Percentiles rank a stretch among this genome's conserved stretches.
phyloP scores from a whole-genome alignment of 2,888 invertebrate genomes.

The Idaea dimidiata region DNA sequence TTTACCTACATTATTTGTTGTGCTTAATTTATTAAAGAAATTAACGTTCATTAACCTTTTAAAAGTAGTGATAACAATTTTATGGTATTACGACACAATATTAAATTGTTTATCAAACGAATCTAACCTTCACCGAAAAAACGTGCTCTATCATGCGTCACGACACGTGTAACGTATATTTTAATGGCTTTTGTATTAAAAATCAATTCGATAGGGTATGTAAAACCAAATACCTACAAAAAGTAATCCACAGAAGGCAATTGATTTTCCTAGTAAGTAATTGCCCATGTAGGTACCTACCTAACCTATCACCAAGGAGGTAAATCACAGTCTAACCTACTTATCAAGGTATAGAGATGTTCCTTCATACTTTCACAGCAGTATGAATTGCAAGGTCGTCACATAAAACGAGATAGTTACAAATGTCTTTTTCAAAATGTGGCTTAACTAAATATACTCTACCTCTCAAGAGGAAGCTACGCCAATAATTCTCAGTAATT shows the following conservation, averaged over 20 bases:
- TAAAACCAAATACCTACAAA: not conserved
- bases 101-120: constrained; percentile 17
- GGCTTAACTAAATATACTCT: too few species aligned
- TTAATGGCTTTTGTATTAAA: not conserved
- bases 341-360: too few species aligned
- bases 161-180: not conserved
- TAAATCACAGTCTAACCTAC: too few species aligned
- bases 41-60: not conserved
- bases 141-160: constrained; percentile 16
- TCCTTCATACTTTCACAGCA: too few species aligned
- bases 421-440: too few species aligned
- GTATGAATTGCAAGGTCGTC: too few species aligned
- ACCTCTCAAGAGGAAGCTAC: too few species aligned
- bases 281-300: too few species aligned
- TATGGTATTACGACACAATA: constrained; percentile 9
- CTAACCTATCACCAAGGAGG: too few species aligned
- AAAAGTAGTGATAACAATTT: constrained; percentile 6
- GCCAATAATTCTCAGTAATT: too few species aligned
- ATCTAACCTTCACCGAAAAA: constrained; percentile 21
- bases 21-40: not conserved
- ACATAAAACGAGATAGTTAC: too few species aligned
- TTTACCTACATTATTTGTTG: not conserved
- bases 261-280: not conserved
- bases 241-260: not conserved
- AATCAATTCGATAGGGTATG: not conserved